Percentiles rank a stretch among this genome's conserved stretches.
These are phyloP conservation scores for Prosapia bicincta DNA, from an alignment of 2,888 invertebrate genomes.

Conservation along the genomic window DNA sequence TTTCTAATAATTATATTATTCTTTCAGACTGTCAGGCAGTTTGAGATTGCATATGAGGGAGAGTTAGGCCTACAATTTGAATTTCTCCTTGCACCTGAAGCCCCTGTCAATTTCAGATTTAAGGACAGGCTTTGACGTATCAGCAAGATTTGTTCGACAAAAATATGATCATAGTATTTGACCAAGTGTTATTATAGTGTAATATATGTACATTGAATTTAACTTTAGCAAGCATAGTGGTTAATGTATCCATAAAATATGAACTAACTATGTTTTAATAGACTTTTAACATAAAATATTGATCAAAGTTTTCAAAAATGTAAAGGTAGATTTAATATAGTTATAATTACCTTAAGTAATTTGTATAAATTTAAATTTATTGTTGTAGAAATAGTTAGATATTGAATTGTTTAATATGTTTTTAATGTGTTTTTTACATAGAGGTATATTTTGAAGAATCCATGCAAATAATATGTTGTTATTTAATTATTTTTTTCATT, in stretches of 20 bases:
- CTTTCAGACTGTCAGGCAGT: slow-evolving; percentile 64
- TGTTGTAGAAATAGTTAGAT: background rate
- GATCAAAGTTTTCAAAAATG: background rate
- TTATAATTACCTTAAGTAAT: background rate
- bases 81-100: slow-evolving; percentile 74
- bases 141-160: background rate
- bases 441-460: too few species aligned
- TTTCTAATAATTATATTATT: too few species aligned
- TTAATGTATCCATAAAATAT: background rate
- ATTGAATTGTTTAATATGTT: background rate
- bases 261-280: too few species aligned
- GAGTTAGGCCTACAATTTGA: slow-evolving; percentile 74
- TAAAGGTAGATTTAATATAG: background rate
- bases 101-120: slow-evolving; percentile 65
- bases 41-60: slow-evolving; percentile 64
- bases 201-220: background rate
- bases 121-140: slow-evolving; percentile 39
- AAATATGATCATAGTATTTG: background rate
- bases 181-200: background rate
- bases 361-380: background rate
- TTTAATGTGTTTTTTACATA: background rate
- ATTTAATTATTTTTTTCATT: too few species aligned
- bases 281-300: background rate
- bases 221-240: background rate
- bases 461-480: too few species aligned